Percentiles rank a stretch among this genome's conserved stretches.
Evolutionary conservation across 2,113 vertebrate species (phyloP).

Genomic region (Centrocercus urophasianus): DNA sequence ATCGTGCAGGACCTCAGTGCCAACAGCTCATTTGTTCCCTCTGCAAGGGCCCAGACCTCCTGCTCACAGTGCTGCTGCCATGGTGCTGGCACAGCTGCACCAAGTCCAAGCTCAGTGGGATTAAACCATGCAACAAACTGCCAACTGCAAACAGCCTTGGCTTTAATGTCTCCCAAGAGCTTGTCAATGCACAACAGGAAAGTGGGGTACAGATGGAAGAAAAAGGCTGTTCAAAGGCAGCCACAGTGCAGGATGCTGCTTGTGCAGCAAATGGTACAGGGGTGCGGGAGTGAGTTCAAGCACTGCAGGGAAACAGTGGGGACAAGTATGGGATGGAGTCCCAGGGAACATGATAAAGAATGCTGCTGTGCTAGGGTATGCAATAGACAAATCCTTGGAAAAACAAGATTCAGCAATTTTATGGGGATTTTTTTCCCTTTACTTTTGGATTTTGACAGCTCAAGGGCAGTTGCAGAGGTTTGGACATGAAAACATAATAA

Average conservation of each 20-base stretch:
- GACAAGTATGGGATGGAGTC: neutral
- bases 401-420: neutral
- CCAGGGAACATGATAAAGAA: neutral
- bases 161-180: neutral
- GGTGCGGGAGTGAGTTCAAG: neutral
- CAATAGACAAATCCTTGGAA: neutral
- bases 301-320: neutral
- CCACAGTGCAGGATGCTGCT: neutral
- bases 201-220: neutral
- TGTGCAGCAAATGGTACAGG: too few species aligned
- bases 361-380: neutral
- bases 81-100: fast-evolving
- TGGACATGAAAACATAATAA: neutral
- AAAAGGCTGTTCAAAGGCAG: neutral
- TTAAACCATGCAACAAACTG: neutral
- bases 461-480: neutral
- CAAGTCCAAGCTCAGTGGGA: neutral
- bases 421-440: neutral
- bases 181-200: neutral
- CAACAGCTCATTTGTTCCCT: fast-evolving
- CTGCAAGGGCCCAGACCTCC: neutral
- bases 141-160: neutral
- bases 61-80: neutral
- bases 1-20: fast-evolving
- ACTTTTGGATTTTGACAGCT: neutral